Evolutionary conservation across 2,113 vertebrate genomes (phyloP), one percentile per base, ranked within the genome.

Genomic region (Dendrocopos noguchii): DNA sequence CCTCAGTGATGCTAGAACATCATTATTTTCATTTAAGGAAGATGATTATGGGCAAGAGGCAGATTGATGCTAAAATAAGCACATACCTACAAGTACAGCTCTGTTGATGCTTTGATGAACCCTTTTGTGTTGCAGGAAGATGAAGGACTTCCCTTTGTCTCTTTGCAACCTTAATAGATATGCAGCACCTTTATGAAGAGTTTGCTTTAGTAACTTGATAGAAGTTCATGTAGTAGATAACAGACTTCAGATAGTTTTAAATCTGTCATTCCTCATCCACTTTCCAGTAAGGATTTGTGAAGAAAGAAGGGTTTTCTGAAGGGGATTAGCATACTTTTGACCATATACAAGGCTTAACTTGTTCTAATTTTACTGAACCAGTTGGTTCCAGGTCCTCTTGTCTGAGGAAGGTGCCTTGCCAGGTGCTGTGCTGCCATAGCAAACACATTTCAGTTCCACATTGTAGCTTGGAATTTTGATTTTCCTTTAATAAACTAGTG

Each of bases 131-230:
- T 85, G 31, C 33, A 76, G 71, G 39, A 15, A 31, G 9, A 12
- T 29, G 33, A 36, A 90, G 36, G 10, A 50, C 84, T 95, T 94
- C 3, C 74, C 76, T 97, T 92, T 52, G 76, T 77, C 18, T 66
- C 12, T 27, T 80, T 68, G 42, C 7, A 73, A 47, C 16, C 55
- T 81, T 60, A 56, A 42, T 12, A 67, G 65, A 85, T 93, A 88
- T 33, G 52, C 2, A 82, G 12, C 20, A 57, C 16, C 36, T 80
- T 80, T 60, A 57, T 16, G 77, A 93, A 74, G 63, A 80, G 46
- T 82, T 96, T 85, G 20, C 89, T 95, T 94, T 86, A 91, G 75
- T 95, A 91, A 85, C 19, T 79, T 87, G 61, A 57, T 96, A 93
- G 95, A 95, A 96, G 22, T 91, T 93, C 90, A 72, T 81, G 57